Percentiles rank a stretch among this genome's conserved stretches.
These are phyloP conservation scores for Gasterosteus aculeatus DNA, from an alignment of 2,113 vertebrate genomes.

Conservation along the genomic window DNA sequence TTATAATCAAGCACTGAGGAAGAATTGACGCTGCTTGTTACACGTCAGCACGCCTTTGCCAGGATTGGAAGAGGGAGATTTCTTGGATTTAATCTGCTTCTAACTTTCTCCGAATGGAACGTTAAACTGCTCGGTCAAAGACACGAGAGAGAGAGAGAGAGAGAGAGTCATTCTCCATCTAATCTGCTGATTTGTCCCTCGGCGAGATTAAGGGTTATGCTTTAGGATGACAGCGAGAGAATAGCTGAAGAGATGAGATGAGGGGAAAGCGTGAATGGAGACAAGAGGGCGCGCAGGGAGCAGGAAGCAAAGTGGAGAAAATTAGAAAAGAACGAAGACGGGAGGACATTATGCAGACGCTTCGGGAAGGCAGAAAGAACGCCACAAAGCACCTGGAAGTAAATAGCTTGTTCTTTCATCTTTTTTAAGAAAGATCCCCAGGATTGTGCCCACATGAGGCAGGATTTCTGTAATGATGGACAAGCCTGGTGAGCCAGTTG, in stretches of 20 bases:
- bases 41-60: slow-evolving; percentile 20
- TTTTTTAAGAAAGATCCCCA: not conserved
- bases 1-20: slow-evolving; percentile 2
- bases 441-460: slow-evolving; percentile 4
- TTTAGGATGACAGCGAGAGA: slow-evolving; percentile 55
- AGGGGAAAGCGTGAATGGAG: slow-evolving; percentile 27
- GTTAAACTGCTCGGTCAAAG: slow-evolving; percentile 64
- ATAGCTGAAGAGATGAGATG: slow-evolving; percentile 43
- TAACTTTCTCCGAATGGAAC: slow-evolving; percentile 74
- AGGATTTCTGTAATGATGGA: slow-evolving; percentile 15
- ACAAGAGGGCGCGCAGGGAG: slow-evolving; percentile 37
- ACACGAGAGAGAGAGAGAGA: slow-evolving; percentile 44
- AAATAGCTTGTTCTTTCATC: not conserved
- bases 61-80: slow-evolving; percentile 48
- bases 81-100: slow-evolving; percentile 74
- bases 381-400: not conserved
- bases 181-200: slow-evolving; percentile 77
- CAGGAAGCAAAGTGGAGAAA: slow-evolving; percentile 30
- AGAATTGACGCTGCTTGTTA: slow-evolving; percentile 41
- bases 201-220: slow-evolving; percentile 72
- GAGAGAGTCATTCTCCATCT: slow-evolving; percentile 60
- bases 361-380: slow-evolving; percentile 9
- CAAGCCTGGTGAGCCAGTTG: slow-evolving; percentile 1
- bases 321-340: slow-evolving; percentile 34
- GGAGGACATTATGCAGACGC: slow-evolving; percentile 6